Base-by-base conservation (phyloP, 2,797 vertebrate species). In the Tenualosa thibaudeaui region DNA sequence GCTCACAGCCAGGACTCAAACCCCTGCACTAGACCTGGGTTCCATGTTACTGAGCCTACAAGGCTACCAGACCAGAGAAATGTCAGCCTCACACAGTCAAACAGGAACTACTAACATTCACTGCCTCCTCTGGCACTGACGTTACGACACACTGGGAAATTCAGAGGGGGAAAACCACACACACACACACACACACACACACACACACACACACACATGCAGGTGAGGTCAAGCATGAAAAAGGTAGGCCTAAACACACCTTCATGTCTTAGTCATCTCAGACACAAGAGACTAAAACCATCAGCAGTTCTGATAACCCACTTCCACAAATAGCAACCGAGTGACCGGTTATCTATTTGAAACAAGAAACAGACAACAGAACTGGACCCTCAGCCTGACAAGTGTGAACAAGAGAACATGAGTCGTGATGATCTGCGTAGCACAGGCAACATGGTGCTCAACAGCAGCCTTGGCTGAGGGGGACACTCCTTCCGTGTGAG, bases 371-470 rank as follows among this genome's bases (percentile, higher is more conserved):
- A 62, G 58, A 6, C 7, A 8, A 8, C 5, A 62, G 9, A 24
- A 62, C n/a, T 24, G n/a, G 58, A 9, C n/a, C n/a, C 58, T 62
- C 7, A 62, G 7, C 6, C 58, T 9, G 58, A 24, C 58, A 24
- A 62, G n/a, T n/a, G 58, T 62, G 58, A 62, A 62, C n/a, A 62
- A 10, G 58, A 62, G 58, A 62, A 24, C 58, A 60, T 60, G 58
- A 60, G 50, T 0, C 7, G 50, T 51, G 50, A 51, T 7, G 46
- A 46, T 7, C 46, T 4, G 46, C 46, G 7, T 7, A 7, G 46
- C 3, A 4, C 4, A 7, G 46, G 46, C 46, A 4, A 46, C 46
- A 7, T 7, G 8, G 50, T 51, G 50, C 10, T 51, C 50, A 51
- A 51, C 50, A 51, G 50, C 1, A 51, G 50, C 46, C 46, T 3